Conservation (phyloP, 2,888 invertebrate genomes). For the Candidula unifasciata region DNA sequence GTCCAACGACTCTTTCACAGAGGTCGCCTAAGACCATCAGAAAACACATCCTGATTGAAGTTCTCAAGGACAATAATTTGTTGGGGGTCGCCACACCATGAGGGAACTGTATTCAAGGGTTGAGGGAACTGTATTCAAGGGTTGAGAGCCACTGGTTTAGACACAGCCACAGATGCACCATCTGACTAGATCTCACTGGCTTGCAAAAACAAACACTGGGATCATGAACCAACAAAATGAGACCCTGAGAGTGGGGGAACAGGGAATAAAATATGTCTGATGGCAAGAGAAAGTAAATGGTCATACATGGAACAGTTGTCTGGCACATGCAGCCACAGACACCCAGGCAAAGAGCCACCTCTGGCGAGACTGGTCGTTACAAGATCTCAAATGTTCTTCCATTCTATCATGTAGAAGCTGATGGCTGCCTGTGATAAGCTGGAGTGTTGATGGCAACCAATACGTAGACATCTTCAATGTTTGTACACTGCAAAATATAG, state of each 20-base stretch:
- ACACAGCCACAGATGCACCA: too few relatives aligned
- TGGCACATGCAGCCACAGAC: slow-evolving; percentile 58
- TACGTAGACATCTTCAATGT: slow-evolving; percentile 70
- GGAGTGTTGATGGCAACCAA: slow-evolving; percentile 72
- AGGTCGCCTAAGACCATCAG: too few relatives aligned
- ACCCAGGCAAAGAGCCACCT: slow-evolving; percentile 66
- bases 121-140: too few relatives aligned
- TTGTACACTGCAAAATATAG: slow-evolving; percentile 64
- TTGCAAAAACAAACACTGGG: background rate
- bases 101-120: too few relatives aligned
- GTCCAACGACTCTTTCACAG: too few relatives aligned
- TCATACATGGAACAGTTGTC: slow-evolving; percentile 51
- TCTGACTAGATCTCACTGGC: too few relatives aligned
- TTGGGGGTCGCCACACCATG: too few relatives aligned
- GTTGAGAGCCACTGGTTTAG: too few relatives aligned
- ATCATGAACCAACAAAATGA: background rate
- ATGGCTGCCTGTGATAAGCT: slow-evolving; percentile 62
- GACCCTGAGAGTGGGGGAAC: background rate
- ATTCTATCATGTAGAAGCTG: slow-evolving; percentile 56
- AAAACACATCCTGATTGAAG: too few relatives aligned
- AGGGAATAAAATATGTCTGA: background rate
- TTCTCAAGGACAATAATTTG: too few relatives aligned
- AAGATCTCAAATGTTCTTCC: slow-evolving; percentile 46
- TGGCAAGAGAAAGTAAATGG: background rate
- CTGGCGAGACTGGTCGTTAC: slow-evolving; percentile 36